These are phyloP conservation scores for Motacilla alba DNA, from an alignment of 2,113 vertebrate genomes.

Conservation along the genomic window DNA sequence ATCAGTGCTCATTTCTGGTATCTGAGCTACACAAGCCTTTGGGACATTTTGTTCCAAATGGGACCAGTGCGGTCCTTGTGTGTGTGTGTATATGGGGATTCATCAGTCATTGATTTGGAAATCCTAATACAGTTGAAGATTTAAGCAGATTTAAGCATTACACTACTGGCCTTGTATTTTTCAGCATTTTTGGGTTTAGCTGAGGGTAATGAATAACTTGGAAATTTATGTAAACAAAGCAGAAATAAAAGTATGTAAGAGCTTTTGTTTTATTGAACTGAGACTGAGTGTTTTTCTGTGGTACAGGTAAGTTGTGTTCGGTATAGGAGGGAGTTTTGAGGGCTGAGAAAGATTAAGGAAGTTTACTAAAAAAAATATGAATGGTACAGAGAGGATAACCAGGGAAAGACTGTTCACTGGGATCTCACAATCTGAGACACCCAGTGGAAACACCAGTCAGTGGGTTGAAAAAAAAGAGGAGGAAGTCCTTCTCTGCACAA, in stretches of 20 bases:
- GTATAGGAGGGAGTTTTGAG: neutral
- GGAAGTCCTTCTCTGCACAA: neutral
- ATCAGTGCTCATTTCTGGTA: neutral
- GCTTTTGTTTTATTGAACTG: neutral
- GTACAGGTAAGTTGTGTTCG: neutral
- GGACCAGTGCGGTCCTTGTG: rapidly evolving
- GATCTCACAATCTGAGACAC: neutral
- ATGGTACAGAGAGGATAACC: neutral
- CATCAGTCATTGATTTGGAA: neutral
- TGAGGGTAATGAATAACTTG: neutral
- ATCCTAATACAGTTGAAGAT: neutral
- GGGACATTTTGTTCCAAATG: neutral
- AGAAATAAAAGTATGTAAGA: neutral
- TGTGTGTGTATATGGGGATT: neutral
- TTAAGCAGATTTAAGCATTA: neutral
- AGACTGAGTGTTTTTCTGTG: neutral
- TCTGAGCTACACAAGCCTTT: neutral
- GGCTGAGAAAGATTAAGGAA: neutral
- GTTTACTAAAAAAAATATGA: neutral
- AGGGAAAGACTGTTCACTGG: neutral
- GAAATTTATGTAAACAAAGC: neutral
- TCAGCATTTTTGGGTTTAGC: neutral
- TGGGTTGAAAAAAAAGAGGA: neutral
- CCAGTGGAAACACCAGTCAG: neutral
- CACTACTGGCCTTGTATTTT: neutral